Evolutionary conservation across 2,888 invertebrate genomes (phyloP), one percentile per base, ranked within the genome.

Genomic region (Pseudanteris insignis): DNA sequence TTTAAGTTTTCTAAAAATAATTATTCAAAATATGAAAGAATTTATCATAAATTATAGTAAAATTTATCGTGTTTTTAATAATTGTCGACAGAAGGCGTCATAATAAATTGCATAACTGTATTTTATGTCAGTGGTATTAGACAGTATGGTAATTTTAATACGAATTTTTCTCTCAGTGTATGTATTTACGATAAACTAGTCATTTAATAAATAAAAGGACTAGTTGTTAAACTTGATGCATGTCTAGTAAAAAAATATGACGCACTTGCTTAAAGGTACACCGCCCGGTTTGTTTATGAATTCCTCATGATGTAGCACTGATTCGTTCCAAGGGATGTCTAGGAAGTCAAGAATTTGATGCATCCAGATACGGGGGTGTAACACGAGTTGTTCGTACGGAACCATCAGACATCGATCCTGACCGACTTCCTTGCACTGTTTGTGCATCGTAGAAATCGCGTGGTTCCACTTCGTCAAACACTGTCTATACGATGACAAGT

Each of bases 401-500:
- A 99, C 93, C 82, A 90, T 88, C 82, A 96, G 84, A 82, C 96
- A 96, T 71, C 87, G 86, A 43, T 84, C 82, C 53, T 86, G 80
- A 37, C 92, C 92, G 70, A 95, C 85, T 75, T 90, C 88, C 70
- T 86, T 87, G 83, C 97, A 97, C 84, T 96, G 95, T 72, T 88
- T 87, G 82, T 94, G 89, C 98, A 99, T 99, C 59, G 90, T 86
- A 81, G 92, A 90, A 77, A 95, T 94, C 26, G 96, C 96, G 76
- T 89, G 89, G 83, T 97, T 98, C 98, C 99, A 99, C 83, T 96
- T 96, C 70, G 86, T 88, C 83, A 99, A 84, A 81, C 97, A 97
- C 82, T 96, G 94, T 63, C 94, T 88, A 83, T 94, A 96, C 81
- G 90, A 92, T 69, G 88, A 87, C 81, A 98, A 84, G 84, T 98